Conservation (phyloP, 2,113 vertebrate genomes). For the Tychaedon coryphoeus region DNA sequence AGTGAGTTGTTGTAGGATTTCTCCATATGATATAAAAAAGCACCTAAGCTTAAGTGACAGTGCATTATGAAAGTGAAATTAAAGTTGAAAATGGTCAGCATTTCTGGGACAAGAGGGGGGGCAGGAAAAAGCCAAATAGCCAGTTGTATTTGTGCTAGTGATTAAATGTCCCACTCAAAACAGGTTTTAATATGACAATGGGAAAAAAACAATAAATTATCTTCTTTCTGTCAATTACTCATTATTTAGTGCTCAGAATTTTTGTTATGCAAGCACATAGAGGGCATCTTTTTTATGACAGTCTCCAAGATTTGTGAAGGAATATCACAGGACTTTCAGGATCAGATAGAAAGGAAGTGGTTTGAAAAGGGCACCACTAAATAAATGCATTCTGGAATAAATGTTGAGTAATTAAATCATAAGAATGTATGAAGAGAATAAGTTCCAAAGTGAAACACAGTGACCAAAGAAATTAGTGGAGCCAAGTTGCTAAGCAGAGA, state of each 20-base stretch:
- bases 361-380: background rate
- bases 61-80: background rate
- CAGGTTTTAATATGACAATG: background rate
- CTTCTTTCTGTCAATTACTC: background rate
- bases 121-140: background rate
- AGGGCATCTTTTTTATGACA: background rate
- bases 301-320: background rate
- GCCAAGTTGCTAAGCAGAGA: conserved; percentile 39
- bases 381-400: conserved; percentile 17
- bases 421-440: background rate
- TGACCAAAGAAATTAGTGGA: conserved; percentile 42
- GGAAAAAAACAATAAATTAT: background rate
- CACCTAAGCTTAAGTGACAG: background rate
- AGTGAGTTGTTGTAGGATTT: background rate
- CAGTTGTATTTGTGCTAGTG: background rate
- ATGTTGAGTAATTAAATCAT: conserved; percentile 27
- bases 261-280: background rate
- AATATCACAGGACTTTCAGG: background rate
- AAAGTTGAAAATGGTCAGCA: background rate
- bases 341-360: background rate
- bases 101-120: background rate
- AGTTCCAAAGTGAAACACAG: background rate
- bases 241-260: background rate
- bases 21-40: background rate
- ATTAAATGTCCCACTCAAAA: background rate